phyloP scores from a whole-genome alignment of 2,888 invertebrate genomes.

The Abrostola tripartita region DNA sequence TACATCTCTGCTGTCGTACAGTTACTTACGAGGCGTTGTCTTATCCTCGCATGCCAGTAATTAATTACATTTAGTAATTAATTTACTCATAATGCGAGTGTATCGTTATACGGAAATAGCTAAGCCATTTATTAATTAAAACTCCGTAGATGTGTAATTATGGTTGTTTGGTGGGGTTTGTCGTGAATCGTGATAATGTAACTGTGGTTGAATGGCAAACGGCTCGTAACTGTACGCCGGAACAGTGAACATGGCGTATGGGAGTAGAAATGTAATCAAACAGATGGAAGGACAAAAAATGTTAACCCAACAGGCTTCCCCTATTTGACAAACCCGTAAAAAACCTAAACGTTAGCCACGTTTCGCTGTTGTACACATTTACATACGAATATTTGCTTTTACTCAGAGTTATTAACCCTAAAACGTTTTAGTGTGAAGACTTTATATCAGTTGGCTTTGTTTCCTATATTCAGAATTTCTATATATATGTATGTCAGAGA shows the following conservation, averaged over 20 bases:
- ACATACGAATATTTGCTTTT: slow-evolving; percentile 49
- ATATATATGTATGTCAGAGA: neutral
- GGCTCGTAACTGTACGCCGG: slow-evolving; percentile 18
- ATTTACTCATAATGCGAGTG: slow-evolving; percentile 68
- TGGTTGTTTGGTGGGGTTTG: slow-evolving; percentile 15
- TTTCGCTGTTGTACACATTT: slow-evolving; percentile 43
- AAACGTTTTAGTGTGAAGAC: slow-evolving; percentile 24
- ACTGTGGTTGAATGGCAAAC: slow-evolving; percentile 34
- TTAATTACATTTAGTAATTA: slow-evolving; percentile 81
- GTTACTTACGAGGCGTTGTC: slow-evolving; percentile 61
- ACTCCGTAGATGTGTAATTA: slow-evolving; percentile 46
- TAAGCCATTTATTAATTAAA: slow-evolving; percentile 74
- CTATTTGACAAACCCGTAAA: slow-evolving; percentile 45
- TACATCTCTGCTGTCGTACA: slow-evolving; percentile 50
- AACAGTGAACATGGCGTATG: slow-evolving; percentile 18
- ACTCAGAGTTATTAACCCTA: slow-evolving; percentile 39
- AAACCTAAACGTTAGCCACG: slow-evolving; percentile 39
- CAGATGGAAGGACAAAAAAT: slow-evolving; percentile 48
- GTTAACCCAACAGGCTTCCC: slow-evolving; percentile 30
- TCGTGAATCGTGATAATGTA: slow-evolving; percentile 10
- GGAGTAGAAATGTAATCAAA: slow-evolving; percentile 53
- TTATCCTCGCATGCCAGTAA: slow-evolving; percentile 65
- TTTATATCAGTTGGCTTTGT: neutral
- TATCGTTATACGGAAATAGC: slow-evolving; percentile 69
- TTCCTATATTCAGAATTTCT: neutral